Evolutionary conservation across 1,140 invertebrate species (phyloP), one percentile per base, ranked within the genome.

Genomic region (Drosophila cardini): DNA sequence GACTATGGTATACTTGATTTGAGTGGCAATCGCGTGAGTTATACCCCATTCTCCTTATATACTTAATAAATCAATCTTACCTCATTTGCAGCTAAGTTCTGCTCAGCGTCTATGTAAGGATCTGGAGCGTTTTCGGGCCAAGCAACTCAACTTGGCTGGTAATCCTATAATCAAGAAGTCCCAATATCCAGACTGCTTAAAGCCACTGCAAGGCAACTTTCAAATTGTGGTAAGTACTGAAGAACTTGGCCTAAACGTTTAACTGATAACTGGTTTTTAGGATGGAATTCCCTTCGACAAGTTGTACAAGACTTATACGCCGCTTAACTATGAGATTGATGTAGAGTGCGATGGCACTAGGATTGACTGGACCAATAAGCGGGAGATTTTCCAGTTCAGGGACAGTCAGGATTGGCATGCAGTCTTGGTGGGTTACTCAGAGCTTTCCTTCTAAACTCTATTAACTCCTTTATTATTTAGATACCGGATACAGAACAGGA

Each of bases 371-470:
- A 64, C 50, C 8, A 89, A 85, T 32, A 82, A 68, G 36, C 32
- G 9, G 5, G 50, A 21, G 3, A 4, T 91, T 30, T 15, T 15
- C 0, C 43, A 72, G 18, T 91, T 85, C 21, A 67, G 61, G 34
- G 13, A 72, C 7, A 91, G 90, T 42, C 26, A 55, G 13, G 55
- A 80, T 6, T 91, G 90, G 90, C 90, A 91, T 76, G 83, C 86
- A 6, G 75, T 90, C 43, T n/a, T 82, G 78, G 90, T 91, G 53
- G 6, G 34, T 1, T 15, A 2, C 18, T 2, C 1, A 11, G 1
- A 21, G 10, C 11, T 52, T 50, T 5, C 46, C 11, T 9, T 9
- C 2, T 38, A 11, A 11, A 38, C 36, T 11, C 10, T 11, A 38
- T 11, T 4, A 11, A 38, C 4, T 11, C 2, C 3, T 1, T 38